phyloP scores from a whole-genome alignment of 2,797 vertebrate species.

The Hapalemur alaotrensis region DNA sequence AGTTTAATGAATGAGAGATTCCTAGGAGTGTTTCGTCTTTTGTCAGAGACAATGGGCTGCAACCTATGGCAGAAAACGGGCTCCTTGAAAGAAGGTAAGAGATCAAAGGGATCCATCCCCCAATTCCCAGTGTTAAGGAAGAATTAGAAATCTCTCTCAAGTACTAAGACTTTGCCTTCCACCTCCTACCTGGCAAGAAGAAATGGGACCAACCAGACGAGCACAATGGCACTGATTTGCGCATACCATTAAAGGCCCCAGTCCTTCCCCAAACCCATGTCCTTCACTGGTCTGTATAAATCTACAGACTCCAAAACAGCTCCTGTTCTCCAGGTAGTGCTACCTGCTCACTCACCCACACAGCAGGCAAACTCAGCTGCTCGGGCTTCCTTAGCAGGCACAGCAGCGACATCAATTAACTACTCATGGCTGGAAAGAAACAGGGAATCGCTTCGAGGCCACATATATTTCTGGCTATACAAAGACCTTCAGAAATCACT shows the following conservation, averaged over 20 bases:
- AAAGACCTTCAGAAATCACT: slow-evolving; percentile 9
- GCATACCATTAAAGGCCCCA: neutral
- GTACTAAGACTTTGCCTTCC: neutral
- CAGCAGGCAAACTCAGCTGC: neutral
- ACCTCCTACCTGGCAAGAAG: neutral
- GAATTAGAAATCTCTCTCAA: neutral
- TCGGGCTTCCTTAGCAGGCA: neutral
- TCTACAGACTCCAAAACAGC: neutral
- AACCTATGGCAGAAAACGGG: neutral
- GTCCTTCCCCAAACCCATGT: neutral
- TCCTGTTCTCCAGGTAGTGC: fast-evolving
- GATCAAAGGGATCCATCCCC: neutral
- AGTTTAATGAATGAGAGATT: neutral
- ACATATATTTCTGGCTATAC: neutral
- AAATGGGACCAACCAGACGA: neutral
- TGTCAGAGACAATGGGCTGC: neutral
- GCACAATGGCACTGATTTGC: neutral
- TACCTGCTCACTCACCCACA: neutral
- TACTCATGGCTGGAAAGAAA: neutral
- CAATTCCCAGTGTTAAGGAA: slow-evolving; percentile 81
- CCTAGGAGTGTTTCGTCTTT: neutral
- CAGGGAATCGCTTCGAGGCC: neutral
- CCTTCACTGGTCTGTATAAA: neutral
- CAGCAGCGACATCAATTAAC: neutral
- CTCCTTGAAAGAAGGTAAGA: neutral